Evolutionary conservation across 2,113 vertebrate species (phyloP).

Genomic region (Myiozetetes cayanensis): DNA sequence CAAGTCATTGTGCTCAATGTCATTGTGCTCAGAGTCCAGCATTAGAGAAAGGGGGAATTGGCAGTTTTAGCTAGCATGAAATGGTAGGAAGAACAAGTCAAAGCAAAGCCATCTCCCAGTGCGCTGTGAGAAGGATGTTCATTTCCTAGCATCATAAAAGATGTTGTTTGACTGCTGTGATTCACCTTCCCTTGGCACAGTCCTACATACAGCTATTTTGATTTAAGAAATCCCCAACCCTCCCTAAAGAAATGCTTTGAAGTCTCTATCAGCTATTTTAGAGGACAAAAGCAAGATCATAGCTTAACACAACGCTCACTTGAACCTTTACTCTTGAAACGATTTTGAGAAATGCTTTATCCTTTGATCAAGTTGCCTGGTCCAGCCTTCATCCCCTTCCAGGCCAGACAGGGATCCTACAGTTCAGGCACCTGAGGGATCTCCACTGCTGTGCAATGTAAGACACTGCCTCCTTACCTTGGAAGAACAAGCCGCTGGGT

Average conservation of each 20-base stretch:
- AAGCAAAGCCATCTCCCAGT: background rate
- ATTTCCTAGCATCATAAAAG: background rate
- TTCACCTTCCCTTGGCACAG: background rate
- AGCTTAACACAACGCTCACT: background rate
- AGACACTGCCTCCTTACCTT: conserved; percentile 65
- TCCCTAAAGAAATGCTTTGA: background rate
- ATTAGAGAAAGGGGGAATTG: background rate
- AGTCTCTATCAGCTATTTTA: background rate
- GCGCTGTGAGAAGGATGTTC: background rate
- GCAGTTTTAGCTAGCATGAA: background rate
- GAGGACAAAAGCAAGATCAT: background rate
- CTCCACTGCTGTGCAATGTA: fast-evolving
- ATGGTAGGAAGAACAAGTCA: background rate
- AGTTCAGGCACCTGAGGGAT: background rate
- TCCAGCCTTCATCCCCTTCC: background rate
- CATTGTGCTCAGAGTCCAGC: background rate
- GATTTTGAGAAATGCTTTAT: background rate
- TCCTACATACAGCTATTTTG: background rate
- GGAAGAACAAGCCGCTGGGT: conserved; percentile 80
- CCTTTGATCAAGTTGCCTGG: background rate
- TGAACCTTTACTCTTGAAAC: background rate
- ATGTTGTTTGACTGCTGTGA: background rate
- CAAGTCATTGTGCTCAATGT: background rate
- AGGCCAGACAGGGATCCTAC: background rate
- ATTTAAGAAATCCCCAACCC: background rate